Conservation (phyloP, 2,888 invertebrate species). For the Spilosoma lubricipeda region DNA sequence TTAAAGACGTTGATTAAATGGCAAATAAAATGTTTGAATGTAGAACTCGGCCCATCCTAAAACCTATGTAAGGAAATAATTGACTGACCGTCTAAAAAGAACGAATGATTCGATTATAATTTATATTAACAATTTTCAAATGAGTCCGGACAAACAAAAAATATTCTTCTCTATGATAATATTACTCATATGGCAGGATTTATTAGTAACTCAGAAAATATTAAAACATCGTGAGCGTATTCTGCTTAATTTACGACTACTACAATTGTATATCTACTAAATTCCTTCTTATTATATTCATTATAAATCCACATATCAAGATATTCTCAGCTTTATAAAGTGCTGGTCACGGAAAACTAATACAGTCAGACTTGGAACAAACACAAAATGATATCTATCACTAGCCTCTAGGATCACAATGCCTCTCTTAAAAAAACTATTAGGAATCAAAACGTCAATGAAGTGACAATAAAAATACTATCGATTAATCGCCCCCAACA, state of each 20-base stretch:
- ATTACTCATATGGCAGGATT: no score
- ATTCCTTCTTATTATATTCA: neutral
- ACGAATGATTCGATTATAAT: no score
- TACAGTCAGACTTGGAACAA: neutral
- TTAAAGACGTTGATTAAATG: no score
- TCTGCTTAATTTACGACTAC: neutral
- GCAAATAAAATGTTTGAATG: no score
- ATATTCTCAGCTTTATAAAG: no score
- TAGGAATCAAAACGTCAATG: neutral
- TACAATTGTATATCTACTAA: neutral
- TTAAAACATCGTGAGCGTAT: neutral
- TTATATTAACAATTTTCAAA: no score
- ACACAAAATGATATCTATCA: neutral
- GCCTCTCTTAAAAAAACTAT: neutral
- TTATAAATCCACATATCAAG: neutral
- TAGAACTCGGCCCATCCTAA: no score
- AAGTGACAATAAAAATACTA: slow-evolving; percentile 22
- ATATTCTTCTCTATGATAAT: no score
- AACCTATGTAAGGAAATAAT: no score
- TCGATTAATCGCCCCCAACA: slow-evolving; percentile 28
- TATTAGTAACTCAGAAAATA: neutral
- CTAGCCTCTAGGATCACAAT: neutral
- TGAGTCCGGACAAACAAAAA: no score
- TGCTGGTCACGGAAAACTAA: neutral
- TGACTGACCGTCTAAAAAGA: no score